A percentile compares a stretch with the other conserved stretches of the same genome.
Evolutionary conservation across 2,888 invertebrate genomes (phyloP).

Genomic region (Brachynemurus nebulosus): DNA sequence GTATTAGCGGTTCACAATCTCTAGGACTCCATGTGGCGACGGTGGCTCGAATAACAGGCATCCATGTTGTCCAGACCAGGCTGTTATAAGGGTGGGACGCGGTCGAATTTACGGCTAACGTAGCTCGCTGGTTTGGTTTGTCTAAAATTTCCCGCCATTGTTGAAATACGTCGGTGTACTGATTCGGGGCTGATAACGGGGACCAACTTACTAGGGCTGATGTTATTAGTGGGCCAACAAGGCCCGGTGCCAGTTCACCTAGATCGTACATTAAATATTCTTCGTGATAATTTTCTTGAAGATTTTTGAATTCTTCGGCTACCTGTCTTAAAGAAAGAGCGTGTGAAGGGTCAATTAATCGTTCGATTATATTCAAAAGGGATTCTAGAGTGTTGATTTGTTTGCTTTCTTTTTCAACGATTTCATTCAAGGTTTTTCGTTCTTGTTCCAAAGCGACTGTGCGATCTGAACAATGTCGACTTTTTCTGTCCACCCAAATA

Average conservation of each 20-base stretch:
- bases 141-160: constrained; percentile 57
- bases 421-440: constrained; percentile 48
- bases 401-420: constrained; percentile 55
- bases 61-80: constrained; percentile 81
- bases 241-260: constrained; percentile 67
- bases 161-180: constrained; percentile 47
- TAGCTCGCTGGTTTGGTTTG: constrained; percentile 27
- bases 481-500: constrained; percentile 66
- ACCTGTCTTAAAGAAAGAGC: constrained; percentile 43
- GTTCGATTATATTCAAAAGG: constrained; percentile 53
- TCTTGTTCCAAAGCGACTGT: constrained; percentile 70
- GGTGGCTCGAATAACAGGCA: constrained; percentile 64
- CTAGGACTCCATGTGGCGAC: constrained; percentile 75
- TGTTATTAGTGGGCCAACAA: constrained; percentile 72
- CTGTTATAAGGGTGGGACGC: constrained; percentile 61
- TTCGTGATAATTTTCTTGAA: constrained; percentile 47
- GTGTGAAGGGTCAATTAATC: constrained; percentile 36
- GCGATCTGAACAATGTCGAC: constrained; percentile 64
- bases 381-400: constrained; percentile 57
- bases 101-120: constrained; percentile 33
- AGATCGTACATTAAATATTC: constrained; percentile 79
- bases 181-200: constrained; percentile 53
- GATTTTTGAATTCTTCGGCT: constrained; percentile 39
- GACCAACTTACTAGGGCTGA: constrained; percentile 64
- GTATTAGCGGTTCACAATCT: constrained; percentile 61